Base-by-base conservation (phyloP, 2,113 vertebrate species). In the Gopherus evgoodei region DNA sequence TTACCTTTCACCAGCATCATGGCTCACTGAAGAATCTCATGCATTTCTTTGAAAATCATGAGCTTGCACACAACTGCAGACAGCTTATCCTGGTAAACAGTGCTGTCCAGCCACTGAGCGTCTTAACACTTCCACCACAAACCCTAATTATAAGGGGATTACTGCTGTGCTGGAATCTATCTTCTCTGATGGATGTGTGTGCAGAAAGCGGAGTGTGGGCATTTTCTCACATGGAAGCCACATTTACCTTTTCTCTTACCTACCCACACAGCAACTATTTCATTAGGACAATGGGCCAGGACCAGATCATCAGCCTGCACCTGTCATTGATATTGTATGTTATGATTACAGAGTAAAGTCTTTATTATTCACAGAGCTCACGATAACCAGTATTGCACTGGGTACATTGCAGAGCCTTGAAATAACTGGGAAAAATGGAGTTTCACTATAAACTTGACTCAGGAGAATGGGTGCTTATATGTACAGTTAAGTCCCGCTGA, bases 81-180 rank as follows among this genome's bases (percentile, higher is more conserved):
- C 2, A 1, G 4, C 59, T 87, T 53, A 53, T 72, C 31, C 52
- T 29, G 47, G 29, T 62, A 81, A 81, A 42, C 2, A 38, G 38
- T 42, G 69, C 19, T 42, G 22, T 10, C 21, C 8, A 10, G 16
- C 1, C 5, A 6, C 6, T 38, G 4, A 0, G 0, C 4, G 80
- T 69, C 31, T 83, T 42, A n/a, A 27, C 38, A 17, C 11, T 76
- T 75, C 47, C 56, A 19, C 44, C 65, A 44, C 10, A 13, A 83
- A 47, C 85, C 29, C 17, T 29, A 52, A 83, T 14, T 81, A 21
- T 5, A 38, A 10, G 12, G 72, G 69, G 38, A 76, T 2, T 5
- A 29, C 56, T 86, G 52, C 35, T 22, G 35, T 22, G 17, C 19
- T 1, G 0, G 16, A 62, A 47, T 52, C n/a, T n/a, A 2, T 0